phyloP scores from a whole-genome alignment of 2,797 vertebrate genomes.

The Spheniscus humboldti region DNA sequence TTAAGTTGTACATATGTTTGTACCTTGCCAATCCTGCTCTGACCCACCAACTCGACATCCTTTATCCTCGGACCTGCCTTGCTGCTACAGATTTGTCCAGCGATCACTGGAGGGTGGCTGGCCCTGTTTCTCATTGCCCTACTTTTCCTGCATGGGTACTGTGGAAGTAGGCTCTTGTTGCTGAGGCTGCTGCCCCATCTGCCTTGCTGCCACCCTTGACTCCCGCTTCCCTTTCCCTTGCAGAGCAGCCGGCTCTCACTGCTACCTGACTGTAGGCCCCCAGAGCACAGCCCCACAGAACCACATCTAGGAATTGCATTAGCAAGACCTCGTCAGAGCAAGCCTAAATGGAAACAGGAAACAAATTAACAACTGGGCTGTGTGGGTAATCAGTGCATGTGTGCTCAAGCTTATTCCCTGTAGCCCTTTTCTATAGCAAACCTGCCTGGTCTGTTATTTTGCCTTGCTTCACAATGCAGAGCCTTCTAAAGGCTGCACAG shows the following conservation, averaged over 20 bases:
- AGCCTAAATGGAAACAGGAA: not conserved
- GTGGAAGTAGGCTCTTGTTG: not conserved
- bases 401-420: not conserved
- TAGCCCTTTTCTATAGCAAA: not conserved
- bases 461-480: not conserved
- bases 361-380: not conserved
- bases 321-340: not conserved
- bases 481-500: not conserved
- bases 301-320: not conserved
- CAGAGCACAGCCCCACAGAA: not conserved
- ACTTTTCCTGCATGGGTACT: not conserved
- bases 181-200: not conserved
- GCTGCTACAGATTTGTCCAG: not conserved
- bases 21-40: not conserved
- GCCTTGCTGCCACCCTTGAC: not conserved
- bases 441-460: not conserved
- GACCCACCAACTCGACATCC: not conserved
- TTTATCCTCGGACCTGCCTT: not conserved
- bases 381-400: not conserved
- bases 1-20: not conserved
- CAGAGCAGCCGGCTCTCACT: not conserved
- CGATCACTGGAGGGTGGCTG: not conserved
- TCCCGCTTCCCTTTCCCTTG: not conserved
- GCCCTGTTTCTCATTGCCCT: no score
- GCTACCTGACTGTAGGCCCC: not conserved